These are phyloP conservation scores for Hepsetus odoe DNA, from an alignment of 2,113 vertebrate species.

Conservation along the genomic window DNA sequence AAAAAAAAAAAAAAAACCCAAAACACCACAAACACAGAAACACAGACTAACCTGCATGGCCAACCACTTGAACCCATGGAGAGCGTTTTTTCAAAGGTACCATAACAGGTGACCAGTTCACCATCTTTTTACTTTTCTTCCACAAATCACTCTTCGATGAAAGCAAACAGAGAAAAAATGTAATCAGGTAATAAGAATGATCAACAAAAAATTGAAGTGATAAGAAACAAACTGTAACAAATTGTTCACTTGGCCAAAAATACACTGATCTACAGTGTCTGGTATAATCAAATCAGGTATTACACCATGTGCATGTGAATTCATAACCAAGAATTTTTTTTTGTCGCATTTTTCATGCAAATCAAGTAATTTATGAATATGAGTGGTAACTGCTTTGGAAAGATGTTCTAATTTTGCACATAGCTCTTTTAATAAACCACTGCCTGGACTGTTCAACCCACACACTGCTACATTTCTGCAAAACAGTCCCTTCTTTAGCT, in stretches of 20 bases:
- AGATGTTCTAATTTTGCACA: neutral
- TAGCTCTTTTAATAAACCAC: neutral
- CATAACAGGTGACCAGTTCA: conserved; percentile 77
- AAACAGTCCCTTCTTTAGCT: neutral
- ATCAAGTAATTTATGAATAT: too few species aligned
- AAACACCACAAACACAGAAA: neutral
- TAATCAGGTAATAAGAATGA: neutral
- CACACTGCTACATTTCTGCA: neutral
- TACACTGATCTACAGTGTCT: too few species aligned
- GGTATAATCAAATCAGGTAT: neutral
- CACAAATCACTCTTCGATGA: conserved; percentile 72
- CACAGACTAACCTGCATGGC: conserved; percentile 80
- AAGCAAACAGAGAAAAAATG: conserved; percentile 19
- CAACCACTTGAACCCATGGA: conserved; percentile 85
- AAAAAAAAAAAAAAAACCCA: too few species aligned
- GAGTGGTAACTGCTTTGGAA: too few species aligned
- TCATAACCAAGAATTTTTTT: too few species aligned
- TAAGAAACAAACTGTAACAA: too few species aligned
- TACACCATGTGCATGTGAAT: too few species aligned
- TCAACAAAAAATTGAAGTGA: neutral
- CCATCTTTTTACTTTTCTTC: conserved; percentile 78
- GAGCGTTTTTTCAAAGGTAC: conserved; percentile 79
- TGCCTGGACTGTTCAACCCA: neutral
- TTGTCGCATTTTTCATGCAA: too few species aligned
- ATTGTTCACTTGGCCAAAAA: too few species aligned